These are phyloP conservation scores for Petrolisthes cinctipes DNA, from an alignment of 2,888 invertebrate genomes.

Conservation along the genomic window DNA sequence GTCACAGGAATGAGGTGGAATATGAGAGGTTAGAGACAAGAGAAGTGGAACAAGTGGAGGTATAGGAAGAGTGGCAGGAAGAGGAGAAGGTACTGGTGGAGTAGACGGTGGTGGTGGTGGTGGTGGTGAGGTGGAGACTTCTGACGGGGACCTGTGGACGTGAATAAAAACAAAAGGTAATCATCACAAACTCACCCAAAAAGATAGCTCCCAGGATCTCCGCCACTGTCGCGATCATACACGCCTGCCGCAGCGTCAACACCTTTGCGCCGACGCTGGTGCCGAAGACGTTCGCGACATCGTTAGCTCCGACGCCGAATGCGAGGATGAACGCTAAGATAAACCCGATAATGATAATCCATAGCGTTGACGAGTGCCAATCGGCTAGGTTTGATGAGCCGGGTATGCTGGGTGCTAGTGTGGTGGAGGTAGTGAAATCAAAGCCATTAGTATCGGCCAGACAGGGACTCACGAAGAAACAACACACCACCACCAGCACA, in stretches of 20 bases:
- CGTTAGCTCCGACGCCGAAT: constrained; percentile 76
- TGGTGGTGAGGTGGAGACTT: constrained; percentile 15
- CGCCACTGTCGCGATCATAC: constrained; percentile 75
- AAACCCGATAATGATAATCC: constrained; percentile 74
- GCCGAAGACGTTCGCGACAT: constrained; percentile 76
- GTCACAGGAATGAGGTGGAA: neutral
- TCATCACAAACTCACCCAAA: constrained; percentile 71
- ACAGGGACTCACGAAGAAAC: neutral
- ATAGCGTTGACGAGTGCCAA: constrained; percentile 68
- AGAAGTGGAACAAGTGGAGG: neutral
- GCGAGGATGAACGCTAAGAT: constrained; percentile 74
- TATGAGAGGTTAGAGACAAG: neutral
- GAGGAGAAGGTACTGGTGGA: constrained; percentile 16
- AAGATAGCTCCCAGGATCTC: constrained; percentile 75
- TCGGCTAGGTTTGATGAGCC: constrained; percentile 44
- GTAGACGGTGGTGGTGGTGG: neutral
- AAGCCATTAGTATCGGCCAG: constrained; percentile 33
- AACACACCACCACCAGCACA: constrained; percentile 17
- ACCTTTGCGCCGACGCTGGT: constrained; percentile 76
- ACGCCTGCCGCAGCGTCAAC: constrained; percentile 74
- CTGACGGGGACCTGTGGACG: constrained; percentile 32
- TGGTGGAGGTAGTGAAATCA: constrained; percentile 35
- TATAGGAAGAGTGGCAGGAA: neutral
- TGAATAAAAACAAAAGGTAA: constrained; percentile 2
- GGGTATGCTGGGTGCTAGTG: constrained; percentile 42